phyloP scores from a whole-genome alignment of 2,113 vertebrate genomes.

The Tetrax tetrax region DNA sequence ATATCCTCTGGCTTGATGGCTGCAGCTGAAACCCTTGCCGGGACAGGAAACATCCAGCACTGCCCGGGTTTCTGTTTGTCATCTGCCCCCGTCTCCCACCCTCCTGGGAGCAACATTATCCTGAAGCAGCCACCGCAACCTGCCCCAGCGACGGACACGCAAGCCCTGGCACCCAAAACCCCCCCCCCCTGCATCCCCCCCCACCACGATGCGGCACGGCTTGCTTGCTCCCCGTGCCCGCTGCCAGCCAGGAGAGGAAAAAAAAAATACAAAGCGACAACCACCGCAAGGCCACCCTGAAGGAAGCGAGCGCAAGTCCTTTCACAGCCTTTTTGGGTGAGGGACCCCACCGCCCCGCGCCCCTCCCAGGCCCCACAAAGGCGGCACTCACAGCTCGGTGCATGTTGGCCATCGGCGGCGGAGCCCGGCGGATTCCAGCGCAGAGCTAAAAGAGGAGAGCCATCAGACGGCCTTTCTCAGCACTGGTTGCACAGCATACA shows the following conservation, averaged over 20 bases:
- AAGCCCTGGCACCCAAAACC: not conserved
- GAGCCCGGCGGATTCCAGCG: slow-evolving; percentile 83
- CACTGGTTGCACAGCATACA: slow-evolving; percentile 85
- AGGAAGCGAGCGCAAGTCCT: not conserved
- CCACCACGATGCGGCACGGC: not conserved
- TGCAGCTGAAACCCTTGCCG: not conserved
- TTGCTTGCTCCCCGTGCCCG: not conserved
- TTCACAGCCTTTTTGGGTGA: not conserved
- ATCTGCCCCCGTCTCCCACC: not conserved
- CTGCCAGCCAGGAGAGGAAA: not conserved
- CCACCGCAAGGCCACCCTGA: not conserved
- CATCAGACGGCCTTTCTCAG: slow-evolving; percentile 75
- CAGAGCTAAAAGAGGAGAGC: slow-evolving; percentile 81
- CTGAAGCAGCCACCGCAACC: not conserved
- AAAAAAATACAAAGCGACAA: slow-evolving; percentile 2
- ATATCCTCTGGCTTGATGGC: not conserved
- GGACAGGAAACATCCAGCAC: not conserved
- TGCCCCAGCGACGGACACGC: not conserved
- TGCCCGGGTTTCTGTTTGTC: not conserved
- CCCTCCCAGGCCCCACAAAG: slow-evolving; percentile 53
- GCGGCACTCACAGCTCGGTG: slow-evolving; percentile 90
- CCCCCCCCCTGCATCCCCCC: not conserved
- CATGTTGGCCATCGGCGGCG: slow-evolving; percentile 81
- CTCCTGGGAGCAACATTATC: not conserved
- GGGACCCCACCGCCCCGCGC: slow-evolving; percentile 49